Conservation (phyloP, 2,888 invertebrate genomes). For the Yponomeuta cagnagella region DNA sequence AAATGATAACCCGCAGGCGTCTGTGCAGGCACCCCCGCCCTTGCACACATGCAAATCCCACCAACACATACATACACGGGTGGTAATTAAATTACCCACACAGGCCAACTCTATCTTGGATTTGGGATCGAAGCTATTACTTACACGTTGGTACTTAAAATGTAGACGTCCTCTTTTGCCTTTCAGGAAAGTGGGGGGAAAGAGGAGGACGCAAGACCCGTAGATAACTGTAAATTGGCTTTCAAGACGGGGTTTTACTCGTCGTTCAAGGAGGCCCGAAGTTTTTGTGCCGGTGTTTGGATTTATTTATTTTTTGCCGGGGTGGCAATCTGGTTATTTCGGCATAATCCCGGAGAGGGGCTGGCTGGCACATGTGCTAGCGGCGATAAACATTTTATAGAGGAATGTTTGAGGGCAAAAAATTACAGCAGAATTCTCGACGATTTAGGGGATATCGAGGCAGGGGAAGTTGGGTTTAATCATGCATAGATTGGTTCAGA, state of each 20-base stretch:
- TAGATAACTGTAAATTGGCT: constrained; percentile 60
- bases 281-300: constrained; percentile 59
- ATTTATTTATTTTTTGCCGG: constrained; percentile 74
- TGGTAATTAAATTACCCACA: constrained; percentile 17
- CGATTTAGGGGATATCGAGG: constrained; percentile 47
- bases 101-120: constrained; percentile 17
- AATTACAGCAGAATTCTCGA: constrained; percentile 66
- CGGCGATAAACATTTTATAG: constrained; percentile 73
- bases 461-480: constrained; percentile 52
- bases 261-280: constrained; percentile 58
- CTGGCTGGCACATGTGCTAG: constrained; percentile 61
- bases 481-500: neutral
- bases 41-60: constrained; percentile 34
- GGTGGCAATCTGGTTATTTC: constrained; percentile 75
- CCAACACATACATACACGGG: constrained; percentile 5
- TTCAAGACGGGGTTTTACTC: constrained; percentile 62
- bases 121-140: constrained; percentile 31
- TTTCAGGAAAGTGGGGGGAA: constrained; percentile 23
- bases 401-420: constrained; percentile 70
- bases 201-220: constrained; percentile 23
- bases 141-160: constrained; percentile 23
- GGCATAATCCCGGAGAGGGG: constrained; percentile 63
- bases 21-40: constrained; percentile 38
- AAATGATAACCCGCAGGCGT: constrained; percentile 73
- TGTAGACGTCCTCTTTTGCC: constrained; percentile 22